Evolutionary conservation across 2,797 vertebrate species (phyloP).

Genomic region (Euthynnus affinis): DNA sequence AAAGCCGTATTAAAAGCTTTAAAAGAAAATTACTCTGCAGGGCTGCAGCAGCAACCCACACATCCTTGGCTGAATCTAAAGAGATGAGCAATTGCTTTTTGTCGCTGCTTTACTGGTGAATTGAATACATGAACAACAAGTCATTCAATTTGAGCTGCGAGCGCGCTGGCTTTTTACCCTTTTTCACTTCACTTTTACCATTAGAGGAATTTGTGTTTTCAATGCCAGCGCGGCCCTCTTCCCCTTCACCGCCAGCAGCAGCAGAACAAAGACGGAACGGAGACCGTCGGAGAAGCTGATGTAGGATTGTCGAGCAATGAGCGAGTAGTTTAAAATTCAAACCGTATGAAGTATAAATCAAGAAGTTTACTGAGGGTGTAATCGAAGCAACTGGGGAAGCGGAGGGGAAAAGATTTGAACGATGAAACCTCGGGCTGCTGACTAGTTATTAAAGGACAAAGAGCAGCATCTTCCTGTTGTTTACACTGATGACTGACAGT

Average conservation of each 20-base stretch:
- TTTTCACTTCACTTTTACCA: slow-evolving; percentile 62
- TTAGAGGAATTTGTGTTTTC: slow-evolving; percentile 61
- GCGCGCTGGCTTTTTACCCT: slow-evolving; percentile 62
- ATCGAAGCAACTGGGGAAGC: no score
- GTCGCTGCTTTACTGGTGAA: slow-evolving; percentile 64
- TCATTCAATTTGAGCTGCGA: slow-evolving; percentile 57
- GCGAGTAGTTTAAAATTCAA: no score
- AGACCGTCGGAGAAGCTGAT: slow-evolving; percentile 65
- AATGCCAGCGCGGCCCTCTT: slow-evolving; percentile 50
- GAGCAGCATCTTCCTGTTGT: no score
- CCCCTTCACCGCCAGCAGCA: slow-evolving; percentile 11
- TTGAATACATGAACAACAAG: slow-evolving; percentile 77
- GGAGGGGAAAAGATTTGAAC: no score
- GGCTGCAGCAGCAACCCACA: slow-evolving; percentile 25
- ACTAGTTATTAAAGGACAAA: no score
- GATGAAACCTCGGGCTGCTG: no score
- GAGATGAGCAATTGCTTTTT: slow-evolving; percentile 76
- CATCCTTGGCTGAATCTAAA: slow-evolving; percentile 73
- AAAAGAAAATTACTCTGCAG: slow-evolving; percentile 39
- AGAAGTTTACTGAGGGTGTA: no score
- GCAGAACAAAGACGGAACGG: slow-evolving; percentile 70
- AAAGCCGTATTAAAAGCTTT: slow-evolving; percentile 37
- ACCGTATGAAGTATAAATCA: no score
- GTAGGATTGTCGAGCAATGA: slow-evolving; percentile 21
- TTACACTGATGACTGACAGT: no score